phyloP scores from a whole-genome alignment of 2,888 invertebrate species.

The Lysandra bellargus region DNA sequence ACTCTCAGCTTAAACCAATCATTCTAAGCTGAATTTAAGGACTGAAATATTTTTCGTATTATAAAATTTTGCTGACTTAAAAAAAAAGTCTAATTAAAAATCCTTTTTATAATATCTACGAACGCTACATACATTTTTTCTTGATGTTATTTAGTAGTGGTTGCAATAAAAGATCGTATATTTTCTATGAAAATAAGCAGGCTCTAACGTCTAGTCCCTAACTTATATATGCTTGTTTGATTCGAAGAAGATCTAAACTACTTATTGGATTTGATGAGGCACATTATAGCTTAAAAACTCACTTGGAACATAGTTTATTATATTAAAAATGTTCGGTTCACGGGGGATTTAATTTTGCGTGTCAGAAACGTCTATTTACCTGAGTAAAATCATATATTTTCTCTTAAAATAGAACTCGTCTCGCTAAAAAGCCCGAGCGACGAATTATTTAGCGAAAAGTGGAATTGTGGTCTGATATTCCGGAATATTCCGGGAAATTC shows the following conservation, averaged over 20 bases:
- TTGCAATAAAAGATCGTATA: too few relatives aligned
- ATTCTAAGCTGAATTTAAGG: not conserved
- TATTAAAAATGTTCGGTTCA: not conserved
- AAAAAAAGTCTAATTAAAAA: not conserved
- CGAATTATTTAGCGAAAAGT: not conserved
- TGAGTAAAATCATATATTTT: not conserved
- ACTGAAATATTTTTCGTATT: not conserved
- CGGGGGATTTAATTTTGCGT: not conserved
- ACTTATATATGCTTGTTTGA: too few relatives aligned
- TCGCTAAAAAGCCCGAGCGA: not conserved
- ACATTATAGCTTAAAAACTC: not conserved
- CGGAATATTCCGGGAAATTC: not conserved
- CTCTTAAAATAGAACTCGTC: not conserved
- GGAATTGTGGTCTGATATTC: conserved; percentile 4
- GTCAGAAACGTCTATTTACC: not conserved
- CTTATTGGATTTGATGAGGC: too few relatives aligned
- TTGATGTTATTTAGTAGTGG: too few relatives aligned
- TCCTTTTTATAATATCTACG: not conserved
- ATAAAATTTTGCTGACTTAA: not conserved
- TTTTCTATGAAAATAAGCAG: too few relatives aligned
- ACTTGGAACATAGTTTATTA: not conserved
- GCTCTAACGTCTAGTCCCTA: too few relatives aligned
- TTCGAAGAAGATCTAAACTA: too few relatives aligned
- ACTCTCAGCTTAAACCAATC: not conserved
- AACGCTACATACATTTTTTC: too few relatives aligned